phyloP scores from a whole-genome alignment of 2,113 vertebrate species.

The Junco hyemalis region DNA sequence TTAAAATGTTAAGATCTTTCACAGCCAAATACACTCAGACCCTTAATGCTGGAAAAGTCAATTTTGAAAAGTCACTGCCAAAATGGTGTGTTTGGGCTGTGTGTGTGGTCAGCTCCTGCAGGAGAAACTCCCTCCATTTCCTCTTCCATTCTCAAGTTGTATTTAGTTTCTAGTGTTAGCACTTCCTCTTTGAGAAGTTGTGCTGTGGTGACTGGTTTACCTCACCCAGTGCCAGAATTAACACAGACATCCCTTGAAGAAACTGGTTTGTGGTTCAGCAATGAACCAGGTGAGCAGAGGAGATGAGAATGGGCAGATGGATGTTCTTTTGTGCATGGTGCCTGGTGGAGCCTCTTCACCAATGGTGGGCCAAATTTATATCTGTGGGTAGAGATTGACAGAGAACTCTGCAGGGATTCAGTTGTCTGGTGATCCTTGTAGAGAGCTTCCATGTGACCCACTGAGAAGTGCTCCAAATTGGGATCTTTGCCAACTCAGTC shows the following conservation, averaged over 20 bases:
- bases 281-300: background rate
- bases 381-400: background rate
- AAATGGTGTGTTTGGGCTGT: background rate
- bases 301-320: background rate
- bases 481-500: background rate
- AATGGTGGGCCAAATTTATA: background rate
- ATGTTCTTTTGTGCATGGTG: background rate
- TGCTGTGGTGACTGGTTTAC: background rate
- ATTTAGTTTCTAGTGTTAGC: background rate
- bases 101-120: background rate
- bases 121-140: background rate
- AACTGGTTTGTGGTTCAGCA: background rate
- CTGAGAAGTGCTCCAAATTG: background rate
- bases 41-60: background rate
- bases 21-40: background rate
- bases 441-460: background rate
- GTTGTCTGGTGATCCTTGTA: background rate
- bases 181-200: background rate
- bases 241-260: background rate
- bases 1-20: conserved; percentile 39
- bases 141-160: background rate
- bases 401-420: background rate
- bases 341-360: background rate
- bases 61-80: background rate
- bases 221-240: background rate